Percentiles rank a stretch among this genome's conserved stretches.
These are phyloP conservation scores for Timema cristinae DNA, from an alignment of 2,888 invertebrate genomes.

Conservation along the genomic window DNA sequence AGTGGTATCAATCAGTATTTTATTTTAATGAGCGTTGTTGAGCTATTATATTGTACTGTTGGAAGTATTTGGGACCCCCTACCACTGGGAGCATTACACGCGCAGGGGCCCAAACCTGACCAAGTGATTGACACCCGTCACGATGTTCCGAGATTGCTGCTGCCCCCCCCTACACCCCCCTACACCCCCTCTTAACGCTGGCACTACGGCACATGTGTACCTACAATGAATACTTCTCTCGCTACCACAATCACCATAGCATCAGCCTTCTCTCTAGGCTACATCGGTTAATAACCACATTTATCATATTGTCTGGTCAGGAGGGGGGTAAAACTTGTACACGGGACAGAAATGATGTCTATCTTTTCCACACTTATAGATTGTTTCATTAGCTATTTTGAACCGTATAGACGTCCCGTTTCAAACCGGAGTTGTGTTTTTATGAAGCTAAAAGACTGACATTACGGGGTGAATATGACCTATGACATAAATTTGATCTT, in stretches of 20 bases:
- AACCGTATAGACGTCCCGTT: no score
- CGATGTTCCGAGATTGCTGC: constrained; percentile 17
- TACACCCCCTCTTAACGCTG: constrained; percentile 21
- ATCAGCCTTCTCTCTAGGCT: constrained; percentile 14
- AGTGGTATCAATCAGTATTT: no score
- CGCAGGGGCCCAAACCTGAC: not conserved
- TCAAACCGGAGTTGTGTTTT: no score
- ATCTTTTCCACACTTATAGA: no score
- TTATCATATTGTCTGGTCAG: constrained; percentile 12
- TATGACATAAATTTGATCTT: no score
- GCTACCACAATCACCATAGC: constrained; percentile 19
- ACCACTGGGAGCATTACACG: not conserved
- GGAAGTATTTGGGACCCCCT: not conserved
- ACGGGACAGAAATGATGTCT: no score
- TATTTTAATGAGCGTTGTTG: no score
- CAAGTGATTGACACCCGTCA: constrained; percentile 13
- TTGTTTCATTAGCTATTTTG: no score
- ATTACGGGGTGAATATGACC: no score
- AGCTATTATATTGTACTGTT: no score
- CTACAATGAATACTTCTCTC: no score
- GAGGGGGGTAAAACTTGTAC: not conserved
- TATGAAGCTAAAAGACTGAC: no score
- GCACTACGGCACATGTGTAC: not conserved
- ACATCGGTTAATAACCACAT: constrained; percentile 17
- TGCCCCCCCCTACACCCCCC: constrained; percentile 13